These are phyloP conservation scores for Onychomys leucogaster DNA, from an alignment of 2,797 vertebrate species.

Conservation along the genomic window DNA sequence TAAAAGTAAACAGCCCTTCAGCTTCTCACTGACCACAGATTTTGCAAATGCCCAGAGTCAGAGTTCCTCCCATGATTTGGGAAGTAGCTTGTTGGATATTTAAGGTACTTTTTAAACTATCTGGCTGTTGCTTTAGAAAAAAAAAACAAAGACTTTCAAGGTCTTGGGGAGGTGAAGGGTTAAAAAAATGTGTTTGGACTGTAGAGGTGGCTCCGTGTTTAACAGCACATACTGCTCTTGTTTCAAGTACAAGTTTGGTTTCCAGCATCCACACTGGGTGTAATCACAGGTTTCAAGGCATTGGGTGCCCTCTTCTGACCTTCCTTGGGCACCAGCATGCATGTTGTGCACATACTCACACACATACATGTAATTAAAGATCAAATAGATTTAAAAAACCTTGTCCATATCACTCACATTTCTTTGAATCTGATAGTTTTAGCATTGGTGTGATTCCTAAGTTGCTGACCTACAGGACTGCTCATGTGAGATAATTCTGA, in stretches of 20 bases:
- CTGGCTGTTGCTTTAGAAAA: neutral
- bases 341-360: neutral
- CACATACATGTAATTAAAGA: neutral
- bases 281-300: neutral
- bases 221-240: neutral
- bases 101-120: conserved; percentile 18
- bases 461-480: neutral
- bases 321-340: neutral
- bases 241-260: neutral
- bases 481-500: neutral
- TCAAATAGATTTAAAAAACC: neutral
- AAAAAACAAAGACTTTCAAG: conserved; percentile 35
- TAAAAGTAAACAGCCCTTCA: conserved; percentile 16
- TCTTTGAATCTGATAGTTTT: neutral
- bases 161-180: neutral
- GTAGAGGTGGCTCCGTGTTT: neutral
- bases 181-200: neutral
- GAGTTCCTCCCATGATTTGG: neutral
- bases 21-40: conserved; percentile 32
- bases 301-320: neutral
- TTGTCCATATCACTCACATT: neutral
- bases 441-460: neutral
- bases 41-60: conserved; percentile 4
- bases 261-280: neutral
- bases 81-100: conserved; percentile 7